These are phyloP conservation scores for Brachionus paranguensis DNA, from an alignment of 1,140 invertebrate species.

Conservation along the genomic window DNA sequence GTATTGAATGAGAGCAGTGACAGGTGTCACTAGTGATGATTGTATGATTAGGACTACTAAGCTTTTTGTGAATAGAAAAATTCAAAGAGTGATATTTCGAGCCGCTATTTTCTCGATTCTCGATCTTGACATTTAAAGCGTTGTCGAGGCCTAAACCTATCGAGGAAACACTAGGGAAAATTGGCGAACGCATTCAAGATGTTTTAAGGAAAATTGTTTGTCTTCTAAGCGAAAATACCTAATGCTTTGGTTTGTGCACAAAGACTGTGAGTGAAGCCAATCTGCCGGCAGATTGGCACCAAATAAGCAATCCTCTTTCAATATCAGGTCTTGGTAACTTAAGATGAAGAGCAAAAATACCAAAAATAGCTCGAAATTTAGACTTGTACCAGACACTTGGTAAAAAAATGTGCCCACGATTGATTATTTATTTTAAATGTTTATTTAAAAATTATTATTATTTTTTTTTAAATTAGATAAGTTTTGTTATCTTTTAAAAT, in stretches of 20 bases:
- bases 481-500: constrained; percentile 16
- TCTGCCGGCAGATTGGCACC: neutral
- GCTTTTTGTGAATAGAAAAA: neutral
- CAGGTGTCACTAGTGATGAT: neutral
- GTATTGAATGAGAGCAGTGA: neutral
- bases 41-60: neutral
- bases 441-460: neutral
- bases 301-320: neutral
- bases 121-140: neutral
- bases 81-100: neutral
- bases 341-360: neutral
- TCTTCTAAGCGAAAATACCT: neutral
- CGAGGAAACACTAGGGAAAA: neutral
- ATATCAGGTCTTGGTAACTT: neutral
- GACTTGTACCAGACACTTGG: neutral
- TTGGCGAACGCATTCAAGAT: neutral
- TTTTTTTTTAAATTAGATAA: constrained; percentile 2
- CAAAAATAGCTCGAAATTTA: neutral
- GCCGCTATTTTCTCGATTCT: neutral
- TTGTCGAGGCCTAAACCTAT: neutral
- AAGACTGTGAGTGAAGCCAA: neutral
- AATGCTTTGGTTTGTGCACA: neutral
- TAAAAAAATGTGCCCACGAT: neutral
- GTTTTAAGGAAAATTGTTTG: neutral
- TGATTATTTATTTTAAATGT: constrained; percentile 2